Evolutionary conservation across 2,113 vertebrate species (phyloP).

Genomic region (Rutilus rutilus): DNA sequence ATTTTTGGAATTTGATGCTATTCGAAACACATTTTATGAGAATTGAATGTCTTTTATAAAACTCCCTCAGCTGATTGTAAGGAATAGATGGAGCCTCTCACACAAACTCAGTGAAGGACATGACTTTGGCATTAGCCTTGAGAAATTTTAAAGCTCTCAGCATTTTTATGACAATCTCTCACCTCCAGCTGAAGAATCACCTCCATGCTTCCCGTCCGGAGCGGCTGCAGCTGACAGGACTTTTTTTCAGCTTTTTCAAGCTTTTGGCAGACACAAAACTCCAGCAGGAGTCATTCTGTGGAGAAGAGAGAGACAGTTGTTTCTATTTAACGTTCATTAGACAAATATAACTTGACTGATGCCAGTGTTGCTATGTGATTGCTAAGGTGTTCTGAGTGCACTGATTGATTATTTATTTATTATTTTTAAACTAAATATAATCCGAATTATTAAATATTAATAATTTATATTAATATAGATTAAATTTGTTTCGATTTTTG

Average conservation of each 20-base stretch:
- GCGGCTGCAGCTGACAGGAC: not conserved
- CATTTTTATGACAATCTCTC: slow-evolving; percentile 23
- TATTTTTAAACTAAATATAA: too few relatives aligned
- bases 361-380: not conserved
- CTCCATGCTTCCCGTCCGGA: not conserved
- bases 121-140: not conserved
- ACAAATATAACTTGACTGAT: not conserved
- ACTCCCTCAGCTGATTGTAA: not conserved
- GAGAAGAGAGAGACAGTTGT: not conserved
- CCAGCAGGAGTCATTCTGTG: not conserved
- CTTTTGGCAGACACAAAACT: not conserved
- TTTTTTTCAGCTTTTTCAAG: too few relatives aligned
- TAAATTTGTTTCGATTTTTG: too few relatives aligned
- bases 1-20: not conserved
- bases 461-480: too few relatives aligned
- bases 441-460: too few relatives aligned
- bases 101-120: not conserved
- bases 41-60: not conserved
- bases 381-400: too few relatives aligned
- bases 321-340: not conserved
- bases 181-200: slow-evolving; percentile 11
- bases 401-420: too few relatives aligned
- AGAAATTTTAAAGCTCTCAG: not conserved
- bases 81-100: not conserved
- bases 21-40: not conserved